Percentiles rank a stretch among this genome's conserved stretches.
These are phyloP conservation scores for Phymastichus coffea DNA, from an alignment of 1,140 invertebrate genomes.

Conservation along the genomic window DNA sequence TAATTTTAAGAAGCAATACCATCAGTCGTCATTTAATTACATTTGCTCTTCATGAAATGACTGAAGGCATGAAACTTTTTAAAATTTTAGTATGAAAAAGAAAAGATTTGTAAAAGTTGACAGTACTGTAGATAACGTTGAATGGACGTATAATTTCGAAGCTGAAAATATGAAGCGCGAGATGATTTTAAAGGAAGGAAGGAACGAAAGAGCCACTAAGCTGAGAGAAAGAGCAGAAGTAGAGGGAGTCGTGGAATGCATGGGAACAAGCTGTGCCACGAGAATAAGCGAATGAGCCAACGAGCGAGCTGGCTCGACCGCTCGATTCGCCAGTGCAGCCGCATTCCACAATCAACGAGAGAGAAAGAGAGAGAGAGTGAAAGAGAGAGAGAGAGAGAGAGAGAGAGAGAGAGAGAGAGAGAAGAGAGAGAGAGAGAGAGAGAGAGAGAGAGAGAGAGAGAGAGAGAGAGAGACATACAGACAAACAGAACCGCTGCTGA, in stretches of 20 bases:
- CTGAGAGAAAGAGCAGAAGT: conserved; percentile 18
- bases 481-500: too few species aligned
- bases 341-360: conserved; percentile 29
- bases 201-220: neutral
- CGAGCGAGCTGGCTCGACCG: conserved; percentile 41
- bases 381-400: conserved; percentile 26
- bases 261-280: conserved; percentile 36
- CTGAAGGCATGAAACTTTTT: too few species aligned
- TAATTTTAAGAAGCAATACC: too few species aligned
- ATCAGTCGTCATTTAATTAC: too few species aligned
- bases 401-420: conserved; percentile 11
- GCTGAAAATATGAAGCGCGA: too few species aligned
- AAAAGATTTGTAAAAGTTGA: too few species aligned
- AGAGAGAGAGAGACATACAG: too few species aligned
- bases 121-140: too few species aligned
- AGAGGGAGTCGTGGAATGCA: conserved; percentile 38
- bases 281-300: conserved; percentile 33
- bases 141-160: too few species aligned
- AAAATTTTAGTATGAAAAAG: too few species aligned
- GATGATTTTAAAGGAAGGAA: neutral
- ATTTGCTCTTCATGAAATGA: too few species aligned
- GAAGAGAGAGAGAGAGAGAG: conserved; percentile 2
- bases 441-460: conserved; percentile 18
- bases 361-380: conserved; percentile 19
- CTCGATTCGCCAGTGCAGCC: conserved; percentile 38